These are phyloP conservation scores for Channallabes apus DNA, from an alignment of 2,797 vertebrate species.

Conservation along the genomic window DNA sequence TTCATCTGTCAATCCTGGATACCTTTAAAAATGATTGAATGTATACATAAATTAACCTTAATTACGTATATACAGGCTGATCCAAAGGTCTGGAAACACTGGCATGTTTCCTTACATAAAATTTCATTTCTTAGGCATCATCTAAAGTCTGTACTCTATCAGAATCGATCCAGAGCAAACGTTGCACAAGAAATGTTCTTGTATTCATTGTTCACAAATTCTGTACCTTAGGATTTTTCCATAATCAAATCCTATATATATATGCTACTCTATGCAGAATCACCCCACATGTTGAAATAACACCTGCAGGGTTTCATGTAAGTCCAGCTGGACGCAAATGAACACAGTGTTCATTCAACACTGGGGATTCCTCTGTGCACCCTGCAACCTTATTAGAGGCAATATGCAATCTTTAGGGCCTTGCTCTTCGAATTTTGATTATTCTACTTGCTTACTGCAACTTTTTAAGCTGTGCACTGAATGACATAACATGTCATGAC, in stretches of 20 bases:
- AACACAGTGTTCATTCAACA: conserved; percentile 30
- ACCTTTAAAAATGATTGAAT: neutral
- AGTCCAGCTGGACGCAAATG: conserved; percentile 28
- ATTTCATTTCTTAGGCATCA: too few relatives aligned
- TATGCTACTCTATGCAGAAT: neutral
- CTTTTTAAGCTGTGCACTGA: neutral
- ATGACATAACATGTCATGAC: neutral
- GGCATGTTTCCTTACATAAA: too few relatives aligned
- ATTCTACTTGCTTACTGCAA: neutral
- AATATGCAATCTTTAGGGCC: conserved; percentile 14
- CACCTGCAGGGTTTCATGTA: conserved; percentile 34
- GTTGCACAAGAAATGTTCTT: too few relatives aligned
- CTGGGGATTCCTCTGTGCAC: neutral
- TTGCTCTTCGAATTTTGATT: conserved; percentile 22
- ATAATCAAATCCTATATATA: too few relatives aligned
- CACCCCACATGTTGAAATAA: neutral
- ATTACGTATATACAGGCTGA: neutral
- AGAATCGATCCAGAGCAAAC: too few relatives aligned
- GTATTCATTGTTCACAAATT: too few relatives aligned
- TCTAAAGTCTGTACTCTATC: too few relatives aligned
- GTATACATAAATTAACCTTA: neutral
- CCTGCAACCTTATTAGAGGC: conserved; percentile 15
- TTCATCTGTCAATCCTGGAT: neutral
- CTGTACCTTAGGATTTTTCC: too few relatives aligned
- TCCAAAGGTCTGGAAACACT: too few relatives aligned